Evolutionary conservation across 1,140 invertebrate species (phyloP).

Genomic region (Ips nitidus): DNA sequence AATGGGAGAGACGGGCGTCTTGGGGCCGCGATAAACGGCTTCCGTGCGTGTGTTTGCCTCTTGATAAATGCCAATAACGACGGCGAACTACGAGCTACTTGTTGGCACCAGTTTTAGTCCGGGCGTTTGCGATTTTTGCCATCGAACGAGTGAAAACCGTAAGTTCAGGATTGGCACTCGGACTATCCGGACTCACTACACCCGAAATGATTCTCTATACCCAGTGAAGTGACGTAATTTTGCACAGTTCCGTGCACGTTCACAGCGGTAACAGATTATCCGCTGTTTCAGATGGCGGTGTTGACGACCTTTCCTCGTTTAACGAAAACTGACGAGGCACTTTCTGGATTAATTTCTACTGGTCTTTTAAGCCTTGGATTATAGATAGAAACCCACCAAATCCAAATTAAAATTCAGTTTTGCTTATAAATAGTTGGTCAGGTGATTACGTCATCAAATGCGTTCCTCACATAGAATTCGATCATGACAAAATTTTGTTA

Average conservation of each 20-base stretch:
- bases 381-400: too few relatives aligned
- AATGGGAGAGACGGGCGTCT: constrained; percentile 34
- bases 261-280: constrained; percentile 28
- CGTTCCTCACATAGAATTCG: too few relatives aligned
- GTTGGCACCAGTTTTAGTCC: constrained; percentile 12
- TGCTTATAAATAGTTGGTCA: too few relatives aligned
- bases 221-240: constrained; percentile 29
- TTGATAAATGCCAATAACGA: constrained; percentile 37
- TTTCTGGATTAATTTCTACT: background rate
- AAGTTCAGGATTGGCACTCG: background rate
- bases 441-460: too few relatives aligned
- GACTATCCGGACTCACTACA: constrained; percentile 3
- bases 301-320: constrained; percentile 32
- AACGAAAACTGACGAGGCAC: constrained; percentile 18
- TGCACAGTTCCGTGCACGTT: constrained; percentile 33
- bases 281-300: constrained; percentile 28
- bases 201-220: constrained; percentile 18
- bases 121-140: background rate
- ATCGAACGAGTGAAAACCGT: constrained; percentile 9
- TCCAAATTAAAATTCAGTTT: too few relatives aligned
- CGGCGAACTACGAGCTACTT: constrained; percentile 32
- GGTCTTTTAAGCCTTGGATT: too few relatives aligned
- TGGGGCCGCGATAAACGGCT: constrained; percentile 31
- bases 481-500: too few relatives aligned
- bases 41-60: constrained; percentile 35